A percentile compares a stretch with the other conserved stretches of the same genome.
Evolutionary conservation across 2,888 invertebrate genomes (phyloP).

Genomic region (Tanytarsus gracilentus): DNA sequence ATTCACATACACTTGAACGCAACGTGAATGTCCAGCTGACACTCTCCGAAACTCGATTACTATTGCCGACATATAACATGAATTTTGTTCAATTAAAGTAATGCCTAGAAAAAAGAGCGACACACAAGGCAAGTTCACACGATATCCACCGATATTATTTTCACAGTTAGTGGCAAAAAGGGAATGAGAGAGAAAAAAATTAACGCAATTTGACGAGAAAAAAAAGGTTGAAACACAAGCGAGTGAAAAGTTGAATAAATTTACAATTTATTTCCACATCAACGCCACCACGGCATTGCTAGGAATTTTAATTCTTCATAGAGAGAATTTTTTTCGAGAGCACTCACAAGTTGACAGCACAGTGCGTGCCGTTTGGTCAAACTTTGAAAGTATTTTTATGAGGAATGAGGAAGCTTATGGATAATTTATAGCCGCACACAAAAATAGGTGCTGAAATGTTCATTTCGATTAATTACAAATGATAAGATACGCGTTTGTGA

Average conservation of each 20-base stretch:
- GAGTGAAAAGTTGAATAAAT: conserved; percentile 24
- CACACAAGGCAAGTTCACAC: conserved; percentile 14
- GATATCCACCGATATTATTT: conserved; percentile 13
- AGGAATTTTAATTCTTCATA: conserved; percentile 23
- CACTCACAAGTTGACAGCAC: background rate
- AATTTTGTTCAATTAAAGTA: conserved; percentile 19
- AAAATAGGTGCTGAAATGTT: conserved; percentile 25
- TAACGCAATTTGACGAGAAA: conserved; percentile 19
- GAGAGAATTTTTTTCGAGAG: background rate
- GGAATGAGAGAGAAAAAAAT: conserved; percentile 19
- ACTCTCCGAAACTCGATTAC: conserved; percentile 1
- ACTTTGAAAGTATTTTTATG: background rate
- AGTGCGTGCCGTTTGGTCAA: background rate
- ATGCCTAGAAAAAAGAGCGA: background rate
- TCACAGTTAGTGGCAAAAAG: conserved; percentile 16
- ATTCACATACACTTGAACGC: conserved; percentile 4
- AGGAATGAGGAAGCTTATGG: conserved; percentile 17
- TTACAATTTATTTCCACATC: conserved; percentile 27
- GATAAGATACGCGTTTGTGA: conserved; percentile 9
- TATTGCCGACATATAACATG: conserved; percentile 11
- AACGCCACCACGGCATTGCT: background rate
- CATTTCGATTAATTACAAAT: conserved; percentile 20
- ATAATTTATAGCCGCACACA: background rate
- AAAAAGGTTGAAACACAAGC: too few relatives aligned
- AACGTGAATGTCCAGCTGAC: conserved; percentile 5